Percentiles rank a stretch among this genome's conserved stretches.
Evolutionary conservation across 2,113 vertebrate species (phyloP).

Genomic region (Odontophorus gujanensis): DNA sequence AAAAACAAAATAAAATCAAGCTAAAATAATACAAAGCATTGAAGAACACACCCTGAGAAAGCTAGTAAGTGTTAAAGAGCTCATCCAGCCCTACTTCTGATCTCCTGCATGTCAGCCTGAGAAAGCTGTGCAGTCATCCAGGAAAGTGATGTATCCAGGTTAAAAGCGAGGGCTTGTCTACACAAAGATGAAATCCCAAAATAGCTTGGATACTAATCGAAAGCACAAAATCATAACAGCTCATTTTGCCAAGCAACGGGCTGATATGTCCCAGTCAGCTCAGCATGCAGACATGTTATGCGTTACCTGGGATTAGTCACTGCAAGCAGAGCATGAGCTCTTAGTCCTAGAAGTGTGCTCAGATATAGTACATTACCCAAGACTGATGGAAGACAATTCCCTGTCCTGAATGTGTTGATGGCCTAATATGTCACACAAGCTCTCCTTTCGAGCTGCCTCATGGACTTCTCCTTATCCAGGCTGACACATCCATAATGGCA

Average conservation of each 20-base stretch:
- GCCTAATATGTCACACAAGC: slow-evolving; percentile 56
- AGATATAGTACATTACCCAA: slow-evolving; percentile 21
- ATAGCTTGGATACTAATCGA: not conserved
- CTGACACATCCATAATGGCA: not conserved
- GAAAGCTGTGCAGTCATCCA: not conserved
- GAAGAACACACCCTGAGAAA: not conserved
- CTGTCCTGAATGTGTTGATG: slow-evolving; percentile 28
- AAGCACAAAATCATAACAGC: not conserved
- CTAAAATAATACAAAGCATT: not conserved
- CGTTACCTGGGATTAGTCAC: not conserved
- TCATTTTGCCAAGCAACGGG: not conserved
- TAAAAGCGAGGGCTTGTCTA: not conserved
- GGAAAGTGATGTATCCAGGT: rapidly evolving
- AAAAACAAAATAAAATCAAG: not conserved
- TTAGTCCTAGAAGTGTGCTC: not conserved
- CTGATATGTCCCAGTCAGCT: not conserved
- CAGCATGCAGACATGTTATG: not conserved
- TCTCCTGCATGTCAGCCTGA: not conserved
- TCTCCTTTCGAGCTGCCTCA: not conserved
- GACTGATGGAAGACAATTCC: slow-evolving; percentile 57
- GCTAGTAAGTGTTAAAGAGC: not conserved
- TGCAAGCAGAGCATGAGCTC: not conserved
- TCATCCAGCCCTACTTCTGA: not conserved
- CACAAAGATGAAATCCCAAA: not conserved
- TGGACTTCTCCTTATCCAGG: not conserved